Base-by-base conservation (phyloP, 2,113 vertebrate genomes). In the Tachycineta bicolor region DNA sequence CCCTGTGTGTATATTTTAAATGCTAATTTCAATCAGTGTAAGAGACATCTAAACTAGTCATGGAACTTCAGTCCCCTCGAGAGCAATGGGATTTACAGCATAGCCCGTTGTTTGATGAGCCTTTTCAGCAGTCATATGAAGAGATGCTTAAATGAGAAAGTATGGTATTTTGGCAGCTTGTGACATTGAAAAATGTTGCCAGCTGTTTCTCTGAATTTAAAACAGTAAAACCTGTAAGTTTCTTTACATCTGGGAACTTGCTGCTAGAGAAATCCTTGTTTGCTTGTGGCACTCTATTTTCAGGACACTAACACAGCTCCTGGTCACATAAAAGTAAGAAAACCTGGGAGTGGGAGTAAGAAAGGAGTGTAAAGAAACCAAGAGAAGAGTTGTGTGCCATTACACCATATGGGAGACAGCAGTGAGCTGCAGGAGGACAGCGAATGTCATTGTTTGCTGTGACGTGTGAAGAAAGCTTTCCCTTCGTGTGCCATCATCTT, bases 1-100 rank as follows among this genome's bases (percentile, higher is more conserved):
- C 74, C 65, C 85, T 25, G 2, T 50, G 75, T 60, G 75, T 79
- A 10, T 68, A 86, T 92, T 93, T 94, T 88, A 95, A 87, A 93
- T 93, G 85, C 43, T 93, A 91, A 93, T 94, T 96, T 88, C 81
- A 94, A 92, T 95, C 85, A 77, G 63, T 74, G 3, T 24, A 39
- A 81, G 56, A 90, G 59, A 69, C 31, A 53, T 83, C 59, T 88
- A 77, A 93, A 77, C 67, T 67, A 77, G 76, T 59, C 34, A 10
- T 49, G n/a, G 47, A 85, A 43, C 25, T n/a, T 23, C 70, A 87
- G 81, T 43, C 47, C 70, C 92, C 94, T 71, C 65, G 92, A 92
- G 90, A 80, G 47, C 50, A 95, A 55, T 87, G 80, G 50, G 33
- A 84, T 93, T 93, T 91, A 64, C 31, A 43, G 21, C 34, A 39